Conservation (phyloP, 2,113 vertebrate genomes). For the Telmatochromis sp. region DNA sequence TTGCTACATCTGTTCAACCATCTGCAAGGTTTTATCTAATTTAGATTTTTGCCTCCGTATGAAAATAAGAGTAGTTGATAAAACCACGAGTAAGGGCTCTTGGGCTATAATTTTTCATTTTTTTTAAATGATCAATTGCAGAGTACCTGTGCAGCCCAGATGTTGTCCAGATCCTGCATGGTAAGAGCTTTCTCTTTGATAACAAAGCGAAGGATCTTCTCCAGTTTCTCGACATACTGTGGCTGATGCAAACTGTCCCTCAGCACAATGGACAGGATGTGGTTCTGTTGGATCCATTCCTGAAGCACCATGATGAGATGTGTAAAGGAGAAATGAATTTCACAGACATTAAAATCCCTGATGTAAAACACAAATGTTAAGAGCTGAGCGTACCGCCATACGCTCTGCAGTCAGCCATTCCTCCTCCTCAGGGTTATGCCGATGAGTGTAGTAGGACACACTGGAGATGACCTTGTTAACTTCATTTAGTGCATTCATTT, state of each 20-base stretch:
- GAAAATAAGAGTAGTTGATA: neutral
- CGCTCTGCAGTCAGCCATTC: constrained; percentile 98
- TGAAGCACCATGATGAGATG: constrained; percentile 35
- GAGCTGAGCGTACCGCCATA: constrained; percentile 84
- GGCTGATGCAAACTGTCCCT: constrained; percentile 98
- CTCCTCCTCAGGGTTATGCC: constrained; percentile 96
- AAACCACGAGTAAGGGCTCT: neutral
- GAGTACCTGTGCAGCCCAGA: constrained; percentile 97
- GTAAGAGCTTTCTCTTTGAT: constrained; percentile 99
- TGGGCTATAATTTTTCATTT: neutral
- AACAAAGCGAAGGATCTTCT: constrained; percentile 98
- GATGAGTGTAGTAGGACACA: constrained; percentile 97
- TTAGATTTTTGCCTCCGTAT: neutral
- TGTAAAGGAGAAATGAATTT: neutral
- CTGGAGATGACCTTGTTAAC: constrained; percentile 99
- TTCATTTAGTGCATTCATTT: constrained; percentile 99
- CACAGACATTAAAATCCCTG: neutral
- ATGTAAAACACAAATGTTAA: neutral
- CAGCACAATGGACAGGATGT: constrained; percentile 96
- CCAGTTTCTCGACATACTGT: constrained; percentile 98
- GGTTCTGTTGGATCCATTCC: constrained; percentile 99
- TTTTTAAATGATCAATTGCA: neutral
- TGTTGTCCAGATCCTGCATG: constrained; percentile 97
- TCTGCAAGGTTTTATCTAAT: neutral
- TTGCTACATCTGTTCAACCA: neutral